Base-by-base conservation (phyloP, 2,797 vertebrate species). In the Vireo griseus region DNA sequence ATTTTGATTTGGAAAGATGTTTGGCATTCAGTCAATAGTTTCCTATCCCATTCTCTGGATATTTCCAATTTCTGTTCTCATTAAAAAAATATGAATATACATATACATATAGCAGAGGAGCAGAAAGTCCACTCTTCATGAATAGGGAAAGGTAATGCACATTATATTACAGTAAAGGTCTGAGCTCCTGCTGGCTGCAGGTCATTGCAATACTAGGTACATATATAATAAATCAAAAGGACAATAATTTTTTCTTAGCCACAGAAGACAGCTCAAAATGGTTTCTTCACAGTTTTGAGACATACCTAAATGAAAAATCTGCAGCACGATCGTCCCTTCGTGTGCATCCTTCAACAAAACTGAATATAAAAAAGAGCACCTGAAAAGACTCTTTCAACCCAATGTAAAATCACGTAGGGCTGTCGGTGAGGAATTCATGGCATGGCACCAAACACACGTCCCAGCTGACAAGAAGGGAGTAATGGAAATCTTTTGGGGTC, bases 211-310 rank as follows among this genome's bases (percentile, higher is more conserved):
- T 68, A 78, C 22, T 35, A 45, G 62, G 61, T 80, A 72, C 24
- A 48, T 63, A 73, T 61, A 90, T 61, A 92, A 92, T 86, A 95
- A 94, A 91, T 80, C 73, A 92, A 95, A 92, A 91, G 44, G 66
- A 91, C n/a, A 90, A 90, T 92, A 95, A 92, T 88, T 94, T 91
- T 90, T 92, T 94, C 66, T 78, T 76, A 90, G 82, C 39, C 47
- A 61, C 45, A 61, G 59, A 81, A 78, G 61, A 77, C 75, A 75
- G 73, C 35, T 90, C 85, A 86, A 67, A 93, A 83, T 77, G 37
- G 17, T 74, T 95, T 89, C 67, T 79, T 84, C 55, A 90, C 45
- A 48, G 65, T 77, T 88, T 91, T 48, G 68, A 95, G 67, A 65
- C 66, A 54, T 11, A 58, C 39, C 26, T 57, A 74, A 90, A 78